Evolutionary conservation across 1,140 invertebrate species (phyloP).

Genomic region (Camponotus vicinus): DNA sequence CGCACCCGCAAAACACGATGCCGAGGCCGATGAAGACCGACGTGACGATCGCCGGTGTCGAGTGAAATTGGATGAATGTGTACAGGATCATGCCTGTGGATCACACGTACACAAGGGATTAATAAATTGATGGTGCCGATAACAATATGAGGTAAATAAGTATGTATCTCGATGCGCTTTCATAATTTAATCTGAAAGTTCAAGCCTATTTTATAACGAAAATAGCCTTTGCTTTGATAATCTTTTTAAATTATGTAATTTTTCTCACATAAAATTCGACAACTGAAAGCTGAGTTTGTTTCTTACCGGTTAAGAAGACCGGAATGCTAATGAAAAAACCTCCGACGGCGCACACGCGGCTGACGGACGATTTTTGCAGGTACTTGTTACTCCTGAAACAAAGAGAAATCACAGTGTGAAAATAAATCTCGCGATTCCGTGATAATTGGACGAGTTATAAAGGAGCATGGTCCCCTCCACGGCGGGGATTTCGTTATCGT

Average conservation of each 20-base stretch:
- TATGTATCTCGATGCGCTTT: background rate
- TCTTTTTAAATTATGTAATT: too few relatives aligned
- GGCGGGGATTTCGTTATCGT: slow-evolving; percentile 4
- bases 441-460: slow-evolving; percentile 65
- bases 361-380: slow-evolving; percentile 95
- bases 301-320: slow-evolving; percentile 95
- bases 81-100: slow-evolving; percentile 95
- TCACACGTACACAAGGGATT: background rate
- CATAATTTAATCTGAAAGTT: background rate
- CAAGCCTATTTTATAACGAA: background rate
- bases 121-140: background rate
- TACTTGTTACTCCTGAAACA: slow-evolving; percentile 95
- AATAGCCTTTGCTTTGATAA: background rate
- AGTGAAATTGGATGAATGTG: slow-evolving; percentile 96
- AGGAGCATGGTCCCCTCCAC: background rate
- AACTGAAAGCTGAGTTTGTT: slow-evolving; percentile 24
- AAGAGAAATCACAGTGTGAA: slow-evolving; percentile 71
- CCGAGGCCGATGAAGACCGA: slow-evolving; percentile 95
- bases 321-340: slow-evolving; percentile 98
- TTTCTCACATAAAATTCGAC: background rate
- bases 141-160: background rate
- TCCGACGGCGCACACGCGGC: slow-evolving; percentile 95
- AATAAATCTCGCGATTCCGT: slow-evolving; percentile 45
- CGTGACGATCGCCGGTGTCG: slow-evolving; percentile 95
- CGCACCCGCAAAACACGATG: slow-evolving; percentile 96